Evolutionary conservation across 2,113 vertebrate genomes (phyloP).

Genomic region (Piprites chloris): DNA sequence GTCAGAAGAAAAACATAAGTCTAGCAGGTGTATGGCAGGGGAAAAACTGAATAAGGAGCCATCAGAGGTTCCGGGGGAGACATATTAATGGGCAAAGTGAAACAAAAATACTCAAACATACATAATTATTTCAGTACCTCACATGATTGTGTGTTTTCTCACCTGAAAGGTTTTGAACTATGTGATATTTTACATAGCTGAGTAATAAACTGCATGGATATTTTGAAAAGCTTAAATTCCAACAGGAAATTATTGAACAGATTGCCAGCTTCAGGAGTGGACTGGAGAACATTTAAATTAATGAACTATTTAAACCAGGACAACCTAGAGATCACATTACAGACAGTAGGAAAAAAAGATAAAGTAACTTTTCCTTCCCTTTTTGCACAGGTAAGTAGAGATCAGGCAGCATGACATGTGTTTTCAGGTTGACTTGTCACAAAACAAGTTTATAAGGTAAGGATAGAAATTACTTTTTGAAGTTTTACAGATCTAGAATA

Average conservation of each 20-base stretch:
- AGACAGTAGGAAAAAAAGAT: background rate
- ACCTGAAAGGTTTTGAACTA: background rate
- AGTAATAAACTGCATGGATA: background rate
- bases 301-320: background rate
- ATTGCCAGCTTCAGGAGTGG: background rate
- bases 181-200: accelerated
- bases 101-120: background rate
- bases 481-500: background rate
- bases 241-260: background rate
- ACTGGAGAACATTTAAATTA: background rate
- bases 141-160: background rate
- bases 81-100: background rate
- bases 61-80: background rate
- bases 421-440: background rate
- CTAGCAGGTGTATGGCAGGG: background rate
- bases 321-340: background rate
- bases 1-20: background rate
- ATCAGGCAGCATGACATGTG: background rate
- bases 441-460: background rate
- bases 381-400: background rate
- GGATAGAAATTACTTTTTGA: background rate
- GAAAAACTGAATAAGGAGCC: background rate
- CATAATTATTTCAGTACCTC: background rate
- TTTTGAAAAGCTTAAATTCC: background rate
- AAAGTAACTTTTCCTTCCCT: background rate